phyloP scores from a whole-genome alignment of 2,113 vertebrate species.

The Rhinichthys klamathensis region DNA sequence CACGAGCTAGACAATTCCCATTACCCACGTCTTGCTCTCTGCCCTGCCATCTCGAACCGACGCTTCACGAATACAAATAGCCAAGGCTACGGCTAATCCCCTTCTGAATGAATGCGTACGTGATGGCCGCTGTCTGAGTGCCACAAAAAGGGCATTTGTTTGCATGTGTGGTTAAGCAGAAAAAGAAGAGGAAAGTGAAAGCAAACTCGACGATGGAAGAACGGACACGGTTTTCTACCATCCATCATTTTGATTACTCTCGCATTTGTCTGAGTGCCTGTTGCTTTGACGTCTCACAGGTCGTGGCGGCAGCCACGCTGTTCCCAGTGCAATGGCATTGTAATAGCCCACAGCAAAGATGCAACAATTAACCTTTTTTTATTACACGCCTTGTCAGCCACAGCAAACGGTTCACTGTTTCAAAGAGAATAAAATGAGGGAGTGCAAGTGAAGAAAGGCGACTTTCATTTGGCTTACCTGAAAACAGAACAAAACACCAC shows the following conservation, averaged over 20 bases:
- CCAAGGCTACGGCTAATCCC: constrained; percentile 38
- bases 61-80: constrained; percentile 69
- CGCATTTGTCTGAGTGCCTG: constrained; percentile 60
- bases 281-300: constrained; percentile 42
- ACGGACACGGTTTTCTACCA: constrained; percentile 52
- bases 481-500: constrained; percentile 54
- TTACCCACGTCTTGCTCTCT: constrained; percentile 67
- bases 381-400: constrained; percentile 69
- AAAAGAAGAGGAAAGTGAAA: not conserved
- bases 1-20: constrained; percentile 66
- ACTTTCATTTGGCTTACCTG: constrained; percentile 32
- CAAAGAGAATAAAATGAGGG: not conserved
- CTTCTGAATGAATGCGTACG: constrained; percentile 46
- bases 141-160: constrained; percentile 50
- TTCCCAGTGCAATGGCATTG: constrained; percentile 53
- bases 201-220: constrained; percentile 25
- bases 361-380: constrained; percentile 76
- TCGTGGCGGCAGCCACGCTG: constrained; percentile 54
- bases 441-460: not conserved
- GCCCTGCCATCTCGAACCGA: constrained; percentile 59
- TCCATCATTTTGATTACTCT: constrained; percentile 65
- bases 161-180: not conserved
- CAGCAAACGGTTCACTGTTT: constrained; percentile 41
- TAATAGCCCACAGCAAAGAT: constrained; percentile 69
- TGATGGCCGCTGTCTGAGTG: constrained; percentile 50